These are phyloP conservation scores for Monopis laevigella DNA, from an alignment of 2,888 invertebrate species.

Conservation along the genomic window DNA sequence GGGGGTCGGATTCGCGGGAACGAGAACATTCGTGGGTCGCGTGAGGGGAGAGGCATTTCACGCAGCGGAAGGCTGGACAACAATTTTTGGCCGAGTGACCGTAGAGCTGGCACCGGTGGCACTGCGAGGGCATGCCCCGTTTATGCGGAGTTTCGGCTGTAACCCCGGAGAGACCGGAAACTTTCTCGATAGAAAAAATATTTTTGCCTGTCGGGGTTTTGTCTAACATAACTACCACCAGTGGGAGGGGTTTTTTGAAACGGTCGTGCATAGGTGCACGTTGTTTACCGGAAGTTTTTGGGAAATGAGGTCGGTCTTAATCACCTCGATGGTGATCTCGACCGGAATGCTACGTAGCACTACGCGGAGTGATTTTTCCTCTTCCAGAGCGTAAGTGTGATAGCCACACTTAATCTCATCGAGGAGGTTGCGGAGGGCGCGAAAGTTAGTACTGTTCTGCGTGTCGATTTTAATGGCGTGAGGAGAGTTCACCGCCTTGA, in stretches of 20 bases:
- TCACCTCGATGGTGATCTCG: not conserved
- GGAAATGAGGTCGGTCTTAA: not conserved
- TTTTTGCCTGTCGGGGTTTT: not conserved
- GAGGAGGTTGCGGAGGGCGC: too few relatives aligned
- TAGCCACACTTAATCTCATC: too few relatives aligned
- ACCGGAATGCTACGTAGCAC: not conserved
- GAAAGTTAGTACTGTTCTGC: too few relatives aligned
- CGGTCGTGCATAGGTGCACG: not conserved
- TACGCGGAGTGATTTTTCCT: not conserved
- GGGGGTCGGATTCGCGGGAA: not conserved
- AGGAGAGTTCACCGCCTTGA: too few relatives aligned
- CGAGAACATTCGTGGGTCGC: not conserved
- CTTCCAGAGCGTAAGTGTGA: conserved; percentile 2
- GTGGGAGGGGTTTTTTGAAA: not conserved
- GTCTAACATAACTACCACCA: not conserved
- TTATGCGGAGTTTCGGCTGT: not conserved
- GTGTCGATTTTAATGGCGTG: too few relatives aligned
- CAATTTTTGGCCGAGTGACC: conserved; percentile 2
- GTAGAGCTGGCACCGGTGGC: conserved; percentile 9
- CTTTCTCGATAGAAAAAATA: not conserved
- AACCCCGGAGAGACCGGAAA: not conserved
- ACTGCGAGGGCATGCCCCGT: not conserved
- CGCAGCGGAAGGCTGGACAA: not conserved
- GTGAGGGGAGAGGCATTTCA: conserved; percentile 1
- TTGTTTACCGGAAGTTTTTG: not conserved